Conservation (phyloP, 2,888 invertebrate species). For the Hyles lineata region DNA sequence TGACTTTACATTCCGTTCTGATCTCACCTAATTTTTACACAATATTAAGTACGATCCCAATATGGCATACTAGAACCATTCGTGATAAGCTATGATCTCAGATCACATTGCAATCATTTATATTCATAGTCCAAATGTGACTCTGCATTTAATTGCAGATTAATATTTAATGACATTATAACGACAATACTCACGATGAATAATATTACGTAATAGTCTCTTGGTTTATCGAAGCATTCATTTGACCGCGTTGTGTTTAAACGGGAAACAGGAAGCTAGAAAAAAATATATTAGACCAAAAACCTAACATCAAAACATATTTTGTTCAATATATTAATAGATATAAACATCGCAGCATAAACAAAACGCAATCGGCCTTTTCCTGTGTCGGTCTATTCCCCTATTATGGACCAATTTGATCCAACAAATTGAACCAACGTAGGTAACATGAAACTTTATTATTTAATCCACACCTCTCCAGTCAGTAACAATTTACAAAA, state of each 20-base stretch:
- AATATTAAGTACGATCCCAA: too few species aligned
- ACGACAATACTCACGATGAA: background rate
- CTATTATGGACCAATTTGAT: conserved; percentile 2
- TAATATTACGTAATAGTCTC: too few species aligned
- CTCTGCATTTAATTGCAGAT: conserved; percentile 7
- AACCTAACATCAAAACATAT: background rate
- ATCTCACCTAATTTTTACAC: too few species aligned
- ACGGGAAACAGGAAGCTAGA: too few species aligned
- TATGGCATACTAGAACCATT: too few species aligned
- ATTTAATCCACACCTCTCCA: background rate
- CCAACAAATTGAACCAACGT: background rate
- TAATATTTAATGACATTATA: conserved; percentile 17
- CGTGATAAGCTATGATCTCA: too few species aligned
- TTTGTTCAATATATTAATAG: conserved; percentile 1
- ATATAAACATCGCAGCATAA: background rate
- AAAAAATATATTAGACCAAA: background rate
- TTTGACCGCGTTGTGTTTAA: too few species aligned
- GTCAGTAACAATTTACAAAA: background rate
- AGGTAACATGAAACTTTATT: background rate
- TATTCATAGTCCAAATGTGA: background rate
- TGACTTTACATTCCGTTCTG: too few species aligned
- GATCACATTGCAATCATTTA: too few species aligned
- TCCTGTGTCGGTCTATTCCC: conserved; percentile 4
- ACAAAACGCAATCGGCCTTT: conserved; percentile 6
- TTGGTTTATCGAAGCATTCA: too few species aligned